Conservation (phyloP, 2,113 vertebrate genomes). For the Epinephelus moara region DNA sequence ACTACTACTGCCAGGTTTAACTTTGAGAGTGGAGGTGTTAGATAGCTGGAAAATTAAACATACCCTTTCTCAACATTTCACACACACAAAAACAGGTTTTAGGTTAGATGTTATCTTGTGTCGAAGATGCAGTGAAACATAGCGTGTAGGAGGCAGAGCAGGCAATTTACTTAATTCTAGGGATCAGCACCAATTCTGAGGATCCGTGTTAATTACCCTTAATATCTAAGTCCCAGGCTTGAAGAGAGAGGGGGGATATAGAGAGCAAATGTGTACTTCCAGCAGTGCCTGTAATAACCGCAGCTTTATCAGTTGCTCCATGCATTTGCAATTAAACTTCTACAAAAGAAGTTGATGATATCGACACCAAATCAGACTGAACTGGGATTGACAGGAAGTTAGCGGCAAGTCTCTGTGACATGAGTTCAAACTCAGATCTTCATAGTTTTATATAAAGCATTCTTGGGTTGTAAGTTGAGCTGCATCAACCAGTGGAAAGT, state of each 20-base stretch:
- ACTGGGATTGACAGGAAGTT: slow-evolving; percentile 8
- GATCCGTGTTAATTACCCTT: slow-evolving; percentile 30
- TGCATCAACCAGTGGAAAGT: not conserved
- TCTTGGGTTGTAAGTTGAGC: not conserved
- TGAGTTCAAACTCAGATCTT: not conserved
- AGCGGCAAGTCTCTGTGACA: slow-evolving; percentile 7
- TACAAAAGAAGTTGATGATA: slow-evolving; percentile 1
- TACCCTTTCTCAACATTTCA: slow-evolving; percentile 26
- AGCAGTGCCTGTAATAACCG: slow-evolving; percentile 10
- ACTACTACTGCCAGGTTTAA: slow-evolving; percentile 19
- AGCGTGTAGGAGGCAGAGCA: slow-evolving; percentile 32
- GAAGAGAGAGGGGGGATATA: not conserved
- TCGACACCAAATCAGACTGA: slow-evolving; percentile 12
- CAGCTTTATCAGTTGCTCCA: not conserved
- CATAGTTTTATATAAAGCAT: not conserved
- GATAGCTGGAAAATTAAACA: slow-evolving; percentile 39
- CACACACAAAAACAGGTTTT: not conserved
- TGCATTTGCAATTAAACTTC: slow-evolving; percentile 46
- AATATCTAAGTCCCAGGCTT: not conserved
- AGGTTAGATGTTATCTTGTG: slow-evolving; percentile 14
- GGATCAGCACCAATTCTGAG: slow-evolving; percentile 32
- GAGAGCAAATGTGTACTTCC: slow-evolving; percentile 21
- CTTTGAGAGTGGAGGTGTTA: slow-evolving; percentile 25
- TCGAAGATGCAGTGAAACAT: slow-evolving; percentile 17
- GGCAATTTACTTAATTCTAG: slow-evolving; percentile 39